These are phyloP conservation scores for Ectropis crepuscularia DNA, from an alignment of 2,888 invertebrate genomes.

Conservation along the genomic window DNA sequence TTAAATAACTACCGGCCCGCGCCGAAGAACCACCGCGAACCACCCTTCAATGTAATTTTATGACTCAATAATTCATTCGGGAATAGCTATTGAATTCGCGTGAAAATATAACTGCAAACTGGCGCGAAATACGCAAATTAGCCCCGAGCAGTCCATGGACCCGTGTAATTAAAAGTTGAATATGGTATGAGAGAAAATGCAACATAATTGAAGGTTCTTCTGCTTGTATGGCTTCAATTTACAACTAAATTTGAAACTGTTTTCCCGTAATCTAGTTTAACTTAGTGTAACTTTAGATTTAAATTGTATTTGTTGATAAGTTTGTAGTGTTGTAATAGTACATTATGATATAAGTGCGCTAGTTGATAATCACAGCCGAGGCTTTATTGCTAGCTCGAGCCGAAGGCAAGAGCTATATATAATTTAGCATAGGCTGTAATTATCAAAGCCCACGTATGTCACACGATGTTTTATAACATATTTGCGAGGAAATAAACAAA, in stretches of 20 bases:
- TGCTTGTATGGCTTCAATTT: conserved; percentile 46
- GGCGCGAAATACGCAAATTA: conserved; percentile 15
- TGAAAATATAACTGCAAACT: conserved; percentile 23
- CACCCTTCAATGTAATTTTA: conserved; percentile 46
- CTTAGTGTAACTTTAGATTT: neutral
- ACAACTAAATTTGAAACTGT: conserved; percentile 38
- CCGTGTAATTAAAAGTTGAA: conserved; percentile 37
- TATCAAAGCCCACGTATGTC: too few relatives aligned
- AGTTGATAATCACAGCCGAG: too few relatives aligned
- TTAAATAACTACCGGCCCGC: conserved; percentile 56
- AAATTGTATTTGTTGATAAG: neutral
- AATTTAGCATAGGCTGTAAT: too few relatives aligned
- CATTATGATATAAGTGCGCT: too few relatives aligned
- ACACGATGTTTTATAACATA: too few relatives aligned
- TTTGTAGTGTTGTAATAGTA: neutral
- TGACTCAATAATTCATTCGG: conserved; percentile 46
- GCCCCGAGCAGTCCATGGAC: conserved; percentile 14
- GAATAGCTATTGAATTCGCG: conserved; percentile 37
- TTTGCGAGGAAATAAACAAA: too few relatives aligned
- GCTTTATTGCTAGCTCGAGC: too few relatives aligned
- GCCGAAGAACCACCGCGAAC: conserved; percentile 39
- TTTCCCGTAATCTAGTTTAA: neutral
- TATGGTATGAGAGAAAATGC: conserved; percentile 25
- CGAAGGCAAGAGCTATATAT: too few relatives aligned
- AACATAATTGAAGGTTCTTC: conserved; percentile 18